A percentile compares a stretch with the other conserved stretches of the same genome.
These are phyloP conservation scores for Bembecia ichneumoniformis DNA, from an alignment of 2,888 invertebrate genomes.

Conservation along the genomic window DNA sequence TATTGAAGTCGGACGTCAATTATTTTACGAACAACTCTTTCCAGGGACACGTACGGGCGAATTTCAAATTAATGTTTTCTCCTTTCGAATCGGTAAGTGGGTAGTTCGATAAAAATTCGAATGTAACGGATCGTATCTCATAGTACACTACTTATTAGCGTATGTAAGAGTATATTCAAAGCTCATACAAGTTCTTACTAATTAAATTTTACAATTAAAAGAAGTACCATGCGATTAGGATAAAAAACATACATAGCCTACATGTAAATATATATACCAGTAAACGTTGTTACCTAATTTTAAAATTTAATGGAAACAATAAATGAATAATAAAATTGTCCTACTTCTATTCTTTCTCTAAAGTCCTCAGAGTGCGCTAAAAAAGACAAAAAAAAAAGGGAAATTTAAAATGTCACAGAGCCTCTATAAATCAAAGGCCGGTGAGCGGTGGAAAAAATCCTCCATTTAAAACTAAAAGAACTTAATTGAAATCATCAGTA, in stretches of 20 bases:
- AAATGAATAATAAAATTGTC: conserved; percentile 69
- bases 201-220: conserved; percentile 36
- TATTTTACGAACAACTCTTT: conserved; percentile 11
- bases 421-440: conserved; percentile 6
- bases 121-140: neutral
- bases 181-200: conserved; percentile 48
- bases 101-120: neutral
- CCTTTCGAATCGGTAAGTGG: neutral
- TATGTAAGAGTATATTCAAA: conserved; percentile 22
- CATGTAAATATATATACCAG: conserved; percentile 29
- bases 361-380: conserved; percentile 30
- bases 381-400: neutral
- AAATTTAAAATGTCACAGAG: neutral
- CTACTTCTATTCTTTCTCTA: conserved; percentile 24
- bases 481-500: conserved; percentile 27
- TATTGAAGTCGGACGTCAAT: conserved; percentile 22
- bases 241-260: no score
- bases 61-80: neutral
- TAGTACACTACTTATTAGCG: neutral
- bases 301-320: conserved; percentile 58
- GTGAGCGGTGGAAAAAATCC: conserved; percentile 35
- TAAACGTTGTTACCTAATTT: conserved; percentile 25
- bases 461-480: conserved; percentile 27
- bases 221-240: conserved; percentile 48
- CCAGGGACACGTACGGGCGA: conserved; percentile 9